Base-by-base conservation (phyloP, 2,113 vertebrate species). In the Campylorhamphus procurvoides region DNA sequence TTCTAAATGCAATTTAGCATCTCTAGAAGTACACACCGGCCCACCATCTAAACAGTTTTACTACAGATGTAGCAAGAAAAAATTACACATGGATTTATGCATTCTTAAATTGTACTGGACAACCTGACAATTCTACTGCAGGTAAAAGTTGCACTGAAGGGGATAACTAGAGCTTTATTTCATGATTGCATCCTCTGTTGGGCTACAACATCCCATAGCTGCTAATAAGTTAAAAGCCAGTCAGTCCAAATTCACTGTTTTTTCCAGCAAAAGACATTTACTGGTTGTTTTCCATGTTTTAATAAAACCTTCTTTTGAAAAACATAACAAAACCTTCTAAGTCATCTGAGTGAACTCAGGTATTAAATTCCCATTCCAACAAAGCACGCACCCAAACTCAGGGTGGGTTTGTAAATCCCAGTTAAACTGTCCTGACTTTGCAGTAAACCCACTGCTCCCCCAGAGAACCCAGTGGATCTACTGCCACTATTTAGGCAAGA, bases 271-370 rank as follows among this genome's bases (percentile, higher is more conserved):
- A 89, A 35, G 15, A 19, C 23, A 42, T 62, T 85, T 31, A 12
- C n/a, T 44, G 52, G 18, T 28, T 23, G 31, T 31, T 92, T 83
- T 50, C 33, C 19, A 39, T 4, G 3, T 42, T 84, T 89, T 55
- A 72, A 6, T 35, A 69, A 81, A 44, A 27, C 7, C 11, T 86
- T 7, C 44, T 66, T 78, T 53, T 35, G 47, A 42, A 88, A 76
- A 81, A 72, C 23, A 42, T 14, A 66, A 66, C 25, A 35, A 42
- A 86, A 88, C 31, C 72, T 81, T 23, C 68, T 53, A 56, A 86
- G 92, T 64, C 83, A 11, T 17, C 4, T 8, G 14, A 31, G 56
- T 56, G 37, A 71, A 53, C 0, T 2, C 0, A 0, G 37, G 64
- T 27, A 50, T 81, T 86, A 56, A 64, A 82, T 39, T 64, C 76